Conservation (phyloP, 2,888 invertebrate species). For the Macrophya alboannulata region DNA sequence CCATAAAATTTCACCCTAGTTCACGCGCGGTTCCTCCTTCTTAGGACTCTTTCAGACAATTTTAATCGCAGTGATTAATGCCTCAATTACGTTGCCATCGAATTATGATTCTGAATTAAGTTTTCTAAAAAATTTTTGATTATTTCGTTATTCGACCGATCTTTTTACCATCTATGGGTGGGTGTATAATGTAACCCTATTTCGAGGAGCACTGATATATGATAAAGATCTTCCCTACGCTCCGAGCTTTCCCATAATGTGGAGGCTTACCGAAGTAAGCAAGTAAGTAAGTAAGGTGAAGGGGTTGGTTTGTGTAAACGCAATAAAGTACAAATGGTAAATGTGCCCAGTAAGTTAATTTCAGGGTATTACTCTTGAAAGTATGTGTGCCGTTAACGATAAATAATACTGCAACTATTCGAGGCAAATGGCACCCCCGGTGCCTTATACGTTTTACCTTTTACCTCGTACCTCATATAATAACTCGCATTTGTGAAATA, state of each 20-base stretch:
- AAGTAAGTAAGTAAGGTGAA: constrained; percentile 55
- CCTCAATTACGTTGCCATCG: background rate
- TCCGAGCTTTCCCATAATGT: constrained; percentile 32
- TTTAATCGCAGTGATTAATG: constrained; percentile 12
- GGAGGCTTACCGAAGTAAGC: constrained; percentile 61
- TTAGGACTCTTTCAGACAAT: background rate
- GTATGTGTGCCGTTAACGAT: constrained; percentile 74
- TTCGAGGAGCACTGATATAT: background rate
- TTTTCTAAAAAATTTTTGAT: background rate
- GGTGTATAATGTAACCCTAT: background rate
- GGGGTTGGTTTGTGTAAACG: constrained; percentile 17
- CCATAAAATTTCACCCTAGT: constrained; percentile 69
- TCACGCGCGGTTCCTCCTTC: background rate
- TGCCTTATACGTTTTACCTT: constrained; percentile 39
- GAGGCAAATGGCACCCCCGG: constrained; percentile 26
- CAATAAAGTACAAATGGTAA: constrained; percentile 53
- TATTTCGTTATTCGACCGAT: background rate
- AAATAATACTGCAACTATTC: constrained; percentile 74
- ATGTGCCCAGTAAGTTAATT: constrained; percentile 71
- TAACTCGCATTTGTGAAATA: constrained; percentile 62
- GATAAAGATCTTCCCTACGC: constrained; percentile 33
- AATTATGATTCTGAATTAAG: background rate
- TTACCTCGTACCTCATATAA: constrained; percentile 35
- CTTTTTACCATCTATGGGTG: background rate
- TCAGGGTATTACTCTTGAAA: constrained; percentile 65